Percentiles rank a stretch among this genome's conserved stretches.
phyloP scores from a whole-genome alignment of 2,888 invertebrate species.

The Mythimna lalbum region DNA sequence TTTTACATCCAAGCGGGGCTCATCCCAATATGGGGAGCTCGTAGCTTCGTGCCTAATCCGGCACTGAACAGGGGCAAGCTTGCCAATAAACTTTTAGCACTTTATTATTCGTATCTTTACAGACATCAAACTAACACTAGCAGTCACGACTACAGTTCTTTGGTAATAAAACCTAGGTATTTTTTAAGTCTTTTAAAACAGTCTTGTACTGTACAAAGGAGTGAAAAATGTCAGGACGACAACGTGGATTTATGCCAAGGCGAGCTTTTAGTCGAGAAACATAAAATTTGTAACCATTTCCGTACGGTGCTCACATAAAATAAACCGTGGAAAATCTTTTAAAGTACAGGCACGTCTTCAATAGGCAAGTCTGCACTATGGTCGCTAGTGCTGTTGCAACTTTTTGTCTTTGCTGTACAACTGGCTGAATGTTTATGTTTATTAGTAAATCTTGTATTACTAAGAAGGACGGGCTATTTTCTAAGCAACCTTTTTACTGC shows the following conservation, averaged over 20 bases:
- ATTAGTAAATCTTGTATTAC: conserved; percentile 21
- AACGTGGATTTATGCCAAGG: conserved; percentile 44
- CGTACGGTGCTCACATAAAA: conserved; percentile 53
- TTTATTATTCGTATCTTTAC: conserved; percentile 25
- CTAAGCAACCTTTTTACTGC: neutral
- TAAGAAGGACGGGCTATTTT: conserved; percentile 10
- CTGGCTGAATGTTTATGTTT: conserved; percentile 33
- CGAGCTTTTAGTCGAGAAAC: conserved; percentile 44
- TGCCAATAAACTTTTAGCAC: conserved; percentile 45
- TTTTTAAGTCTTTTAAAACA: conserved; percentile 26
- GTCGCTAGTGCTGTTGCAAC: conserved; percentile 14
- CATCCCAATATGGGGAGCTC: too few species aligned
- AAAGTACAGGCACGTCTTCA: conserved; percentile 34
- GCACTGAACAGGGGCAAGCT: conserved; percentile 1
- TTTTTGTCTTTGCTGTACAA: conserved; percentile 32
- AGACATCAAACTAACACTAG: conserved; percentile 8
- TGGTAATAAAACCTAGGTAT: conserved; percentile 14
- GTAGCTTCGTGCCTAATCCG: too few species aligned
- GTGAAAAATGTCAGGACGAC: conserved; percentile 48
- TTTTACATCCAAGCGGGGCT: too few species aligned
- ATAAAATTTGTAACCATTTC: conserved; percentile 60
- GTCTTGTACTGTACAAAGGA: conserved; percentile 27
- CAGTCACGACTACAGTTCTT: conserved; percentile 19
- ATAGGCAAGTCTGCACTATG: conserved; percentile 23
- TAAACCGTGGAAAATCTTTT: conserved; percentile 47